These are phyloP conservation scores for Chaenodraco wilsoni DNA, from an alignment of 2,797 vertebrate genomes.

Conservation along the genomic window DNA sequence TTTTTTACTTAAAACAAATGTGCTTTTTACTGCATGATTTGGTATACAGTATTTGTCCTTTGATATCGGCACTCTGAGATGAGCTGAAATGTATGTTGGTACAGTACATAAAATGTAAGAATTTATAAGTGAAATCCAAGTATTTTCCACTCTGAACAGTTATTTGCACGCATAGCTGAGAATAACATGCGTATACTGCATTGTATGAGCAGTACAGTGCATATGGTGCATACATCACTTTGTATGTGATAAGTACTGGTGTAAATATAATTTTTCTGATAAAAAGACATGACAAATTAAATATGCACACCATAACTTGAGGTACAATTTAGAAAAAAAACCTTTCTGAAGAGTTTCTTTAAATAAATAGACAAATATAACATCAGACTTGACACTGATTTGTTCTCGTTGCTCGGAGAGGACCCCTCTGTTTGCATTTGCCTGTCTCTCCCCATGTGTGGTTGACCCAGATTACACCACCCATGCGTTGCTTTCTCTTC, in stretches of 20 bases:
- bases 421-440: conserved; percentile 63
- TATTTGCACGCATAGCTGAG: neutral
- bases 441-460: conserved; percentile 55
- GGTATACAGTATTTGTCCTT: neutral
- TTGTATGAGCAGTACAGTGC: neutral
- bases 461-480: conserved; percentile 80
- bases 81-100: too few relatives aligned
- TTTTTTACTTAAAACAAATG: too few relatives aligned
- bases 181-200: neutral
- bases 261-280: neutral
- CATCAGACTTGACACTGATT: neutral
- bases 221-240: neutral
- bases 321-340: neutral
- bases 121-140: too few relatives aligned
- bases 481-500: conserved; percentile 68
- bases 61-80: neutral
- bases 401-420: conserved; percentile 24
- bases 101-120: too few relatives aligned
- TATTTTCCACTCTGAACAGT: neutral
- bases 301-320: neutral
- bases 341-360: neutral
- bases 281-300: neutral
- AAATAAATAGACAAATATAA: conserved; percentile 3
- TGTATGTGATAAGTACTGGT: too few relatives aligned
- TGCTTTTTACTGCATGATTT: neutral